Evolutionary conservation across 2,888 invertebrate genomes (phyloP), one percentile per base, ranked within the genome.

Genomic region (Troglohyphantes excavatus): DNA sequence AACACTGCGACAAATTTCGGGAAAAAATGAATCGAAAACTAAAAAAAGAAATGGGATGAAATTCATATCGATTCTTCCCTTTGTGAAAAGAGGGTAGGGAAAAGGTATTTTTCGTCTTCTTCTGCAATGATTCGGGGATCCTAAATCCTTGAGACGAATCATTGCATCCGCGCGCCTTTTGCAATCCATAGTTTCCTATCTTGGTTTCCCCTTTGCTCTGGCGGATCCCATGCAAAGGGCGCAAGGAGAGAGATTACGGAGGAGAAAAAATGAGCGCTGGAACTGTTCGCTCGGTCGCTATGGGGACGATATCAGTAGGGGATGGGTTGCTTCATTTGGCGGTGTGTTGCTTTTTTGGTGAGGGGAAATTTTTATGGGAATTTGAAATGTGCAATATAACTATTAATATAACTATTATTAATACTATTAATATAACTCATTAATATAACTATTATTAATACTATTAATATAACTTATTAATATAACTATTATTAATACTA

Each of bases 121-220:
- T 46, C 17, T n/a, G n/a, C 27, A 84, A 73, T 27, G 63, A 84
- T 73, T 73, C 81, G 75, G 82, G 75, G 53, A 53, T 53, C 75
- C 81, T 82, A 89, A 89, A 89, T 76, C 88, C 88, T 89, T 63
- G 88, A 82, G 82, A 82, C 88, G 88, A 88, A 81, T 88, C 81
- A 88, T 88, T 88, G 72, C 87, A 65, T 83, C 75, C 88, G 23
- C 70, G 88, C 68, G 27, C 29, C 53, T 61, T 23, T 85, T 11
- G 53, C 53, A 63, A 63, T 68, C 65, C 75, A 70, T 76, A 46
- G 33, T 33, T 75, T 63, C 67, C 67, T 81, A 67, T 59, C 53
- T 63, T 7, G 70, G 17, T 23, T 39, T 46, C 19, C 67, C n/a
- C 67, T 53, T 33, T 3, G 29, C 39, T 76, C 67, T 76, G n/a